phyloP scores from a whole-genome alignment of 1,140 invertebrate species.

The Drosophila truncata region DNA sequence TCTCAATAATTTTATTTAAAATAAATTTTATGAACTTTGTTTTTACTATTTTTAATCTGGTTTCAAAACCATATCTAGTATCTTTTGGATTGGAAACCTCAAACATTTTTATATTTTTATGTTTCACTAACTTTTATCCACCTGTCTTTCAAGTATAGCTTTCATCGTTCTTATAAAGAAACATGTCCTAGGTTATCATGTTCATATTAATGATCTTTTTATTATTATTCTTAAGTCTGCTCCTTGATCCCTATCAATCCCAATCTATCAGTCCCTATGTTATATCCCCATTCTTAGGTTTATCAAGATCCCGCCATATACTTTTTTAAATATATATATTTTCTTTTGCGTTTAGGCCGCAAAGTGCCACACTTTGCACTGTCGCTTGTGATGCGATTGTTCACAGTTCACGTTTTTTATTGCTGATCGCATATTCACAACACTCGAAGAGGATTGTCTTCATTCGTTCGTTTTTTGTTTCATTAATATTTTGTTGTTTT shows the following conservation, averaged over 20 bases:
- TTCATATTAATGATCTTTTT: too few species aligned
- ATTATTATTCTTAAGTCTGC: too few species aligned
- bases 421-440: conserved; percentile 47
- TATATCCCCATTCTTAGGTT: conserved; percentile 11
- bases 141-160: neutral
- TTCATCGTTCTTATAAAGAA: neutral
- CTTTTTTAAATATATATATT: conserved; percentile 1
- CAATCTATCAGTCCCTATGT: conserved; percentile 1
- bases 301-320: conserved; percentile 13
- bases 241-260: neutral
- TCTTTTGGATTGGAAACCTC: neutral
- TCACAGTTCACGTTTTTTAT: conserved; percentile 48
- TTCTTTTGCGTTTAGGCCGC: conserved; percentile 41
- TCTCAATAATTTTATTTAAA: neutral
- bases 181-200: too few species aligned
- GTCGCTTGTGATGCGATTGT: conserved; percentile 47
- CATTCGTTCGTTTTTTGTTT: conserved; percentile 24
- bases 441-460: conserved; percentile 38
- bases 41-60: neutral
- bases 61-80: neutral
- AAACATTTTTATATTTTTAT: too few species aligned
- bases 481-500: conserved; percentile 2
- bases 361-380: conserved; percentile 74
- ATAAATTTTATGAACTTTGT: neutral
- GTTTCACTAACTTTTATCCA: neutral